Percentiles rank a stretch among this genome's conserved stretches.
Evolutionary conservation across 2,797 vertebrate species (phyloP).

Genomic region (Girardinus metallicus): DNA sequence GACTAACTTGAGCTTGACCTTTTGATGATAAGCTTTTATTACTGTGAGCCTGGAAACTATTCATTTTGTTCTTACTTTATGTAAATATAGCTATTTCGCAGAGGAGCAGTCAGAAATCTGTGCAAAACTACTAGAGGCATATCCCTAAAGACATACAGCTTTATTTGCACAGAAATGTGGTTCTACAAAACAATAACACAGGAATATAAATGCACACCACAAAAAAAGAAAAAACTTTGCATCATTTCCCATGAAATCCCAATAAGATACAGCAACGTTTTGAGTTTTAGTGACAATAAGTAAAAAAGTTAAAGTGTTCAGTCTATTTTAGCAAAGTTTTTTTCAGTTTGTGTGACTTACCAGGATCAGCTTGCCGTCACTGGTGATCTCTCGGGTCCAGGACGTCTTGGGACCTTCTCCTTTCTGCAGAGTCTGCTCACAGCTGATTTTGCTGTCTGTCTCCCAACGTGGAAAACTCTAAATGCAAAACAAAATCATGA

Average conservation of each 20-base stretch:
- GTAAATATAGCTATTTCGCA: not conserved
- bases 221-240: not conserved
- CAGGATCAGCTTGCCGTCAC: conserved; percentile 88
- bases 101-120: not conserved
- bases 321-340: not conserved
- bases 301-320: not conserved
- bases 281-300: not conserved
- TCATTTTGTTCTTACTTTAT: not conserved
- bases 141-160: not conserved
- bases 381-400: conserved; percentile 92
- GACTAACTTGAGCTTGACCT: not conserved
- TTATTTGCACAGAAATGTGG: not conserved
- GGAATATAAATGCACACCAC: not conserved
- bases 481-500: not conserved
- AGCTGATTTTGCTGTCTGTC: conserved; percentile 88
- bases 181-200: not conserved
- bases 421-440: conserved; percentile 89
- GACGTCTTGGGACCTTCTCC: conserved; percentile 91
- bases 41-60: not conserved
- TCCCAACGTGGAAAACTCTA: conserved; percentile 86
- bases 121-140: not conserved
- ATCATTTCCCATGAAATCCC: not conserved
- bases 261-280: not conserved
- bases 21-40: not conserved
- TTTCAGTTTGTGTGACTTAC: conserved; percentile 66